These are phyloP conservation scores for Sacculina carcini DNA, from an alignment of 2,888 invertebrate genomes.

Conservation along the genomic window DNA sequence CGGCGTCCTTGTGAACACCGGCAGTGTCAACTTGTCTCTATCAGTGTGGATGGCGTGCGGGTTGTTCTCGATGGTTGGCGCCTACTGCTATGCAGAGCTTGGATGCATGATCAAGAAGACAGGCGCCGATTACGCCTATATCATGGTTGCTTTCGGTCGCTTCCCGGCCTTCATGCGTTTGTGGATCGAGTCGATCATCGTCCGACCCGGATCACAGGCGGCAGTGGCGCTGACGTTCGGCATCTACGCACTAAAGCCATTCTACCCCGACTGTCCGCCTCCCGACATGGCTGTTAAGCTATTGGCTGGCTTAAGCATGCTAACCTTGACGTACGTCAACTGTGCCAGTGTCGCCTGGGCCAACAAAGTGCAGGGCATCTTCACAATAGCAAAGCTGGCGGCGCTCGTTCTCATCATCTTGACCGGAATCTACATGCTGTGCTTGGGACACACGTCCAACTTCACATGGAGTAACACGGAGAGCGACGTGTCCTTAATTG, in stretches of 20 bases:
- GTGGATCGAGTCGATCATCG: slow-evolving; percentile 98
- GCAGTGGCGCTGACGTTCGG: slow-evolving; percentile 95
- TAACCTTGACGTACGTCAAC: slow-evolving; percentile 83
- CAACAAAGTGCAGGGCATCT: slow-evolving; percentile 81
- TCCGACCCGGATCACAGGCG: slow-evolving; percentile 82
- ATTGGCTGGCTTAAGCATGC: slow-evolving; percentile 74
- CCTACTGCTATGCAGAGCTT: slow-evolving; percentile 92
- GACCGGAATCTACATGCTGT: slow-evolving; percentile 64
- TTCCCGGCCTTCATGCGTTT: slow-evolving; percentile 83
- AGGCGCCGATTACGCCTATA: slow-evolving; percentile 95
- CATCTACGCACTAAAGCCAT: slow-evolving; percentile 78
- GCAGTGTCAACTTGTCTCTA: slow-evolving; percentile 74
- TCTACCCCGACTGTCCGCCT: slow-evolving; percentile 78
- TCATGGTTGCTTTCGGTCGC: slow-evolving; percentile 94
- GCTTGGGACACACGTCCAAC: too few relatives aligned
- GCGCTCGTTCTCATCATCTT: slow-evolving; percentile 82
- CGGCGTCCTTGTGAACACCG: slow-evolving; percentile 64
- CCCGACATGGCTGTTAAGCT: slow-evolving; percentile 62
- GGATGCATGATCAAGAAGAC: slow-evolving; percentile 82
- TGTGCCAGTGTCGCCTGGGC: slow-evolving; percentile 94
- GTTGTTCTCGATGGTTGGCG: slow-evolving; percentile 34
- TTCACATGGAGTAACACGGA: slow-evolving; percentile 81
- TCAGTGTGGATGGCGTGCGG: slow-evolving; percentile 76
- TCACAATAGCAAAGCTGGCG: slow-evolving; percentile 83
- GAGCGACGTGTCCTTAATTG: slow-evolving; percentile 58